These are phyloP conservation scores for Forbesichthys papilliferus DNA, from an alignment of 2,113 vertebrate genomes.

Conservation along the genomic window DNA sequence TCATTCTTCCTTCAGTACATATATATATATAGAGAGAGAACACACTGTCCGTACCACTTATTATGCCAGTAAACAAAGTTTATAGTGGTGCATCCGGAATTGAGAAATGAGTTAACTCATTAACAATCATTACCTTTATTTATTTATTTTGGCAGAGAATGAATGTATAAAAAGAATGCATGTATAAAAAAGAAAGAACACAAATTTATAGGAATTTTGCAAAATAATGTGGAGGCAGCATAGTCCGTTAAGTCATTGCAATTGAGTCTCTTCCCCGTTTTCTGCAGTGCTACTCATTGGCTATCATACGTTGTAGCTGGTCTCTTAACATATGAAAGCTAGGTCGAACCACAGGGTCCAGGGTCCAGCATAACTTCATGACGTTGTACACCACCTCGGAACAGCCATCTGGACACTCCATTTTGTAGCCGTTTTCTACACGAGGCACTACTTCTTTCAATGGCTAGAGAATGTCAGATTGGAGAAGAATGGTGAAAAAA, in stretches of 20 bases:
- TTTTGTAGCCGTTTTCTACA: constrained; percentile 96
- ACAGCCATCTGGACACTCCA: constrained; percentile 93
- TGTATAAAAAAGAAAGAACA: background rate
- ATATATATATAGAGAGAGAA: background rate
- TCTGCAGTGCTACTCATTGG: constrained; percentile 84
- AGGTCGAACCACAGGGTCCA: constrained; percentile 84
- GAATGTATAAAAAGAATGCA: background rate
- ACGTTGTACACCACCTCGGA: constrained; percentile 87
- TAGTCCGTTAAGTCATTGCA: background rate
- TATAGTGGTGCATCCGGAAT: constrained; percentile 24
- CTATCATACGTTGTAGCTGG: constrained; percentile 86
- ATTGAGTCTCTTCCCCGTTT: background rate
- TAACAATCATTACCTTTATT: constrained; percentile 8
- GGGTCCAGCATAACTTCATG: constrained; percentile 96
- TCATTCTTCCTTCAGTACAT: constrained; percentile 30
- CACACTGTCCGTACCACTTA: constrained; percentile 1
- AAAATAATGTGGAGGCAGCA: constrained; percentile 14
- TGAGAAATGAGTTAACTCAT: background rate
- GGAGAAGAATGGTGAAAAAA: constrained; percentile 1
- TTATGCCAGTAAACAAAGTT: constrained; percentile 2
- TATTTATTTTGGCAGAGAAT: background rate
- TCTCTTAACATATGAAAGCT: constrained; percentile 88
- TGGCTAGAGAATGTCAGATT: constrained; percentile 70
- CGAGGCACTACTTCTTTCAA: constrained; percentile 94
- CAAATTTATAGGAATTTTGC: constrained; percentile 1